A percentile compares a stretch with the other conserved stretches of the same genome.
Evolutionary conservation across 1,140 invertebrate genomes (phyloP).

Genomic region (Homarus americanus): DNA sequence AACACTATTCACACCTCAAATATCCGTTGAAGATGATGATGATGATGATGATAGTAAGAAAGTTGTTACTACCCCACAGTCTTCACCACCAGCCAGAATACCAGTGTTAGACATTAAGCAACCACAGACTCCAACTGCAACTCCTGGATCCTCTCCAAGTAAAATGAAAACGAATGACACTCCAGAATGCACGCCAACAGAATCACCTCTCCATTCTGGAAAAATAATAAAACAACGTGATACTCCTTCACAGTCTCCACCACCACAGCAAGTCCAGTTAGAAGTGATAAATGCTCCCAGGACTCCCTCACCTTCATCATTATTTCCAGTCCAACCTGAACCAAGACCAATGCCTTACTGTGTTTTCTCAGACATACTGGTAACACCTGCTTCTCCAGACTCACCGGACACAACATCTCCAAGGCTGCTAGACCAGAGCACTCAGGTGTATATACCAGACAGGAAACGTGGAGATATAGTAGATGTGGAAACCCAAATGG

Average conservation of each 20-base stretch:
- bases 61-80: neutral
- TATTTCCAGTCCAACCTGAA: too few species aligned
- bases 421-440: neutral
- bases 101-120: neutral
- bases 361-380: neutral
- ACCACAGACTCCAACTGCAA: neutral
- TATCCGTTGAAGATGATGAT: conserved; percentile 10
- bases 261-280: neutral
- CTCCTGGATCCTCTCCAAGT: neutral
- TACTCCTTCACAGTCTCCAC: neutral
- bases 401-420: neutral
- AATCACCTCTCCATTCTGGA: neutral
- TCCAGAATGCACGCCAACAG: conserved; percentile 1
- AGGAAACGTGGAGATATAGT: too few species aligned
- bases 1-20: conserved; percentile 6
- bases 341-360: neutral
- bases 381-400: neutral
- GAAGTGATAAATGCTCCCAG: neutral
- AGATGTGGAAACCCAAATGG: neutral
- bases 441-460: neutral
- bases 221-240: neutral
- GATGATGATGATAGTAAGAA: neutral
- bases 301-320: neutral
- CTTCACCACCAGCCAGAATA: neutral
- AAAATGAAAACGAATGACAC: neutral